phyloP scores from a whole-genome alignment of 1,140 invertebrate species.

The Ruditapes philippinarum region DNA sequence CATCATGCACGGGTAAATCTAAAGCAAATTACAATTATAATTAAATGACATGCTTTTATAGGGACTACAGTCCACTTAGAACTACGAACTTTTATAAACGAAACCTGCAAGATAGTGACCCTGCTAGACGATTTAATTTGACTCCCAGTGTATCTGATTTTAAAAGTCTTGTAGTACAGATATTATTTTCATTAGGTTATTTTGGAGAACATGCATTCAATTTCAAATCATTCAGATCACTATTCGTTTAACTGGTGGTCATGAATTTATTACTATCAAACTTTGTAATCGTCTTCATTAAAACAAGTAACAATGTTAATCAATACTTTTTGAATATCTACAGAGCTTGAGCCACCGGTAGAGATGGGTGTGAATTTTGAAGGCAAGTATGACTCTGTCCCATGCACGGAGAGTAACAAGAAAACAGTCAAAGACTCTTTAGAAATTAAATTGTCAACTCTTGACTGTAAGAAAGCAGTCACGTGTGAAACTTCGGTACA shows the following conservation, averaged over 20 bases:
- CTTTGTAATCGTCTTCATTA: background rate
- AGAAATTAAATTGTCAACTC: background rate
- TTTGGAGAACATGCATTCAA: too few relatives aligned
- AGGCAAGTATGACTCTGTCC: constrained; percentile 5
- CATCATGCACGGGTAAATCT: constrained; percentile 35
- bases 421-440: background rate
- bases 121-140: background rate
- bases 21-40: background rate
- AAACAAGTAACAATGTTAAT: background rate
- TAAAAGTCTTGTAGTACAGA: background rate
- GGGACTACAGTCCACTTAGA: too few relatives aligned
- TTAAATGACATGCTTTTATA: background rate
- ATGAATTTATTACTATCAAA: background rate
- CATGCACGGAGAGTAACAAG: background rate
- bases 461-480: constrained; percentile 1
- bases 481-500: background rate
- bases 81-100: background rate
- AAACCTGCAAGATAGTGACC: background rate
- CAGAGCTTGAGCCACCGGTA: background rate
- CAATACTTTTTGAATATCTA: too few relatives aligned
- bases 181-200: too few relatives aligned
- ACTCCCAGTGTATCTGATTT: background rate
- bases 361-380: background rate
- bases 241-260: background rate
- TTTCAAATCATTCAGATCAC: too few relatives aligned